Base-by-base conservation (phyloP, 1,140 invertebrate genomes). In the Eurytemora carolleeae region DNA sequence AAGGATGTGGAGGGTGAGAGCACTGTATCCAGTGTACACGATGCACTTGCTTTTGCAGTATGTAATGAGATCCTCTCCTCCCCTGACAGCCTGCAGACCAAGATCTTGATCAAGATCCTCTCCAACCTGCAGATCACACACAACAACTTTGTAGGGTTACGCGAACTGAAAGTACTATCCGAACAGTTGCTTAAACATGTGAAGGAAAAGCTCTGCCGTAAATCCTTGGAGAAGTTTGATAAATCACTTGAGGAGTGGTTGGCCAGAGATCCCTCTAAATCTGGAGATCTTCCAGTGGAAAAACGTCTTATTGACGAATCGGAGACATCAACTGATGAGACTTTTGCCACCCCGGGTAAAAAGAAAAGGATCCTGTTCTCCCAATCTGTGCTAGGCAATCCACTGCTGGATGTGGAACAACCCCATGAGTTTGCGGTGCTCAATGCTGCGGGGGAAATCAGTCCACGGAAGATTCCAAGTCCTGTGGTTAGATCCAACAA, bases 1-100 rank as follows among this genome's bases (percentile, higher is more conserved):
- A 57, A 52, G 25, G 3, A 24, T 3, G 53, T 54, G 16, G 52
- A 1, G 23, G 21, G 58, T 21, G 26, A 59, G 53, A 52, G 31
- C 12, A 19, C 31, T 20, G 23, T 21, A 2, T 56, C 24, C 20
- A 68, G 67, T 54, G 61, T 60, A 19, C 67, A 68, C 53, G 66
- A 68, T 53, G 58, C 63, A 15, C 53, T 68, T 54, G 66, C 67
- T 23, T 65, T 66, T 52, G 60, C 64, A 1, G 18, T 68, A 1
- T 68, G 65, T 24, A 63, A 63, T 3, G 65, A 66, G 19, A 65
- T 68, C n/a, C 44, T 68, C 19, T 58, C 53, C 18, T 22, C 59
- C n/a, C 61, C 65, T 12, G 57, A 65, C 31, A 44, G 31, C 31
- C n/a, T 44, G 7, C 31, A 44, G 31, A 44, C 31, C 31, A 44